Evolutionary conservation across 1,140 invertebrate species (phyloP).

Genomic region (Dysdera silvatica): DNA sequence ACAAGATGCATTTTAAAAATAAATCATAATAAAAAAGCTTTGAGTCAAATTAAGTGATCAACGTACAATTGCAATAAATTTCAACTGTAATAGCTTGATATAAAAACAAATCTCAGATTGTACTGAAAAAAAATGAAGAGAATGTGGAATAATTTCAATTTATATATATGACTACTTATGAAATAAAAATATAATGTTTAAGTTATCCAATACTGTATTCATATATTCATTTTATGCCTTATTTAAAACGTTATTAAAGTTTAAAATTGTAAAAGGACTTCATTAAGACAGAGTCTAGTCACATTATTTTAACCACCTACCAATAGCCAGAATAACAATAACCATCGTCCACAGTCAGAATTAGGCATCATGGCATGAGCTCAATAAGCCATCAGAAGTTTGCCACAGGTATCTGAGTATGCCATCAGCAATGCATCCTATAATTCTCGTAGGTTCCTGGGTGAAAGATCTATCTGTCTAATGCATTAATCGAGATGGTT

Average conservation of each 20-base stretch:
- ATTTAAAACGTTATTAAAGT: neutral
- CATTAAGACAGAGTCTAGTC: neutral
- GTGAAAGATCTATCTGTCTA: neutral
- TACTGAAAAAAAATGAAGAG: neutral
- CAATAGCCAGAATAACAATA: neutral
- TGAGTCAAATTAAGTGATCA: too few relatives aligned
- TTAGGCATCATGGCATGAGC: neutral
- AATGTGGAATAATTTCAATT: neutral
- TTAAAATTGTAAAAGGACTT: neutral
- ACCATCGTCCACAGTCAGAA: neutral
- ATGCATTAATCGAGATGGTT: neutral
- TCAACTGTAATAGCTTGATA: too few relatives aligned
- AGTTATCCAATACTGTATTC: too few relatives aligned
- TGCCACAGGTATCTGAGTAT: neutral
- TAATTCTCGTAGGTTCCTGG: neutral
- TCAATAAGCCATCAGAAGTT: neutral
- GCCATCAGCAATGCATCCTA: neutral
- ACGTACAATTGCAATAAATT: too few relatives aligned
- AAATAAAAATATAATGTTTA: too few relatives aligned
- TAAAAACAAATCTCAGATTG: conserved; percentile 16
- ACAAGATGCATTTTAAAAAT: too few relatives aligned
- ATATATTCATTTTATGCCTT: neutral
- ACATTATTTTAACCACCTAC: neutral
- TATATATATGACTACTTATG: neutral
- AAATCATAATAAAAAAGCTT: too few relatives aligned